phyloP scores from a whole-genome alignment of 2,113 vertebrate species.

The Petaurus breviceps region DNA sequence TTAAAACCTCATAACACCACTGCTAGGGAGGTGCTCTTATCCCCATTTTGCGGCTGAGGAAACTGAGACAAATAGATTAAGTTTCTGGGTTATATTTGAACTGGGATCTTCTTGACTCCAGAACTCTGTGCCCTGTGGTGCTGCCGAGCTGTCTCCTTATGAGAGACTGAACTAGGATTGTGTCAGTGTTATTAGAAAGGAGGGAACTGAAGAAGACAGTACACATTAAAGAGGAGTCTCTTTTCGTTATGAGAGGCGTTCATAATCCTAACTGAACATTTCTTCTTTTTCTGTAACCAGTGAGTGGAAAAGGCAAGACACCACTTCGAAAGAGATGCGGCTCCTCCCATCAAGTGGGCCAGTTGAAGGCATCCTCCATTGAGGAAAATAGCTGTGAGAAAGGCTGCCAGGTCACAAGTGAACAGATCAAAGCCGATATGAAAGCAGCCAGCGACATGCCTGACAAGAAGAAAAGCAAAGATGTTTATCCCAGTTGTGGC shows the following conservation, averaged over 20 bases:
- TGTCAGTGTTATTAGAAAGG: not conserved
- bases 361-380: constrained; percentile 80
- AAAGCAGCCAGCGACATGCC: constrained; percentile 93
- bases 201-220: not conserved
- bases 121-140: not conserved
- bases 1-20: not conserved
- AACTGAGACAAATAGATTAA: not conserved
- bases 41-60: not conserved
- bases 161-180: not conserved
- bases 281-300: constrained; percentile 76
- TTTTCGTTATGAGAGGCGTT: constrained; percentile 8
- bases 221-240: not conserved
- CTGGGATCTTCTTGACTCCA: not conserved
- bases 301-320: constrained; percentile 97
- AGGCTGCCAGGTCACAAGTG: constrained; percentile 98
- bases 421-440: constrained; percentile 99
- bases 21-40: not conserved
- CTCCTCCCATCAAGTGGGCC: constrained; percentile 80
- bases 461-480: constrained; percentile 87
- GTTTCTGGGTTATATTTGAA: not conserved
- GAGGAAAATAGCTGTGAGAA: constrained; percentile 95
- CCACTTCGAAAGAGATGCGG: constrained; percentile 90
- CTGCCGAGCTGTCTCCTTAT: not conserved
- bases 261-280: constrained; percentile 72
- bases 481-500: constrained; percentile 82